phyloP scores from a whole-genome alignment of 1,140 invertebrate genomes.

The Melipona quadrifasciata region DNA sequence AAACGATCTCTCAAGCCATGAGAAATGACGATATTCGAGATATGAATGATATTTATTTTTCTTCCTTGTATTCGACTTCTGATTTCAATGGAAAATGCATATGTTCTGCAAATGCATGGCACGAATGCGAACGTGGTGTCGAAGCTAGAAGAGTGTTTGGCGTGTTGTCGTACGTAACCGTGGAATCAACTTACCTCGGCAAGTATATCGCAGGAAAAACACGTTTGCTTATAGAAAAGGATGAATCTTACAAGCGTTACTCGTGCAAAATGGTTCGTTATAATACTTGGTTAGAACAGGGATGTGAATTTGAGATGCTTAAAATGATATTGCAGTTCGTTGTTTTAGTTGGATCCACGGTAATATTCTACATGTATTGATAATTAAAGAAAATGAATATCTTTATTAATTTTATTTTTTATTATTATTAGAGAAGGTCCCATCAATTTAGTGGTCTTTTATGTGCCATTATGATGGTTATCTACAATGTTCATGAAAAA shows the following conservation, averaged over 20 bases:
- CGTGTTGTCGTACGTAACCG: conserved; percentile 68
- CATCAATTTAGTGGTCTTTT: conserved; percentile 80
- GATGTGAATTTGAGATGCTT: conserved; percentile 73
- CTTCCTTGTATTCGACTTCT: conserved; percentile 71
- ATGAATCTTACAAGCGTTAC: conserved; percentile 70
- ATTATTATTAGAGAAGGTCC: conserved; percentile 74
- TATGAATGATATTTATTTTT: conserved; percentile 80
- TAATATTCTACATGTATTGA: conserved; percentile 51
- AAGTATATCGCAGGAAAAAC: conserved; percentile 75
- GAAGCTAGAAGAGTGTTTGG: conserved; percentile 76
- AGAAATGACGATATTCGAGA: conserved; percentile 79
- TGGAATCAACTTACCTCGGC: conserved; percentile 72
- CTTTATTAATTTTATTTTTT: conserved; percentile 29
- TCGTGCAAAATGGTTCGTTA: conserved; percentile 74
- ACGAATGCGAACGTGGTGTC: conserved; percentile 76
- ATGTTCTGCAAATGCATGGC: conserved; percentile 73
- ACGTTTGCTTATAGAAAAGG: conserved; percentile 56
- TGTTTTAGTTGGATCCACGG: conserved; percentile 70
- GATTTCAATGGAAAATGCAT: conserved; percentile 70
- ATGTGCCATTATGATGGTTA: conserved; percentile 70
- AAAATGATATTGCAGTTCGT: conserved; percentile 75
- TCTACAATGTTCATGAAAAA: conserved; percentile 71
- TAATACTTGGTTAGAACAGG: conserved; percentile 70
- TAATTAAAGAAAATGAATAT: neutral
- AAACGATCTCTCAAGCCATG: conserved; percentile 75